Percentiles rank a stretch among this genome's conserved stretches.
Conservation (phyloP, 1,140 invertebrate species). For the Propsilocerus akamusi region DNA sequence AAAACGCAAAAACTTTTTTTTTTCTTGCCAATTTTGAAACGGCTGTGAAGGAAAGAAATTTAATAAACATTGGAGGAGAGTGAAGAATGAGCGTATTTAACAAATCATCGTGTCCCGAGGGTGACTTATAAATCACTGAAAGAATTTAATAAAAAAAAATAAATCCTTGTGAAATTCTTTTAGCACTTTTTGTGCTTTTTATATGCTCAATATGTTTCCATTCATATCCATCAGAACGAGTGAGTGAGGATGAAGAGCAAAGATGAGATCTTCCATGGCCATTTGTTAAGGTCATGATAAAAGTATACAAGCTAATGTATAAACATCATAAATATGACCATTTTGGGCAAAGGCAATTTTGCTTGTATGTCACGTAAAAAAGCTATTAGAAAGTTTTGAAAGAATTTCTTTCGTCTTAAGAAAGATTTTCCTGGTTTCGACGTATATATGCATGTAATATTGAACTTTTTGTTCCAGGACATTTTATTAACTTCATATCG, state of each 20-base stretch:
- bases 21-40: no score
- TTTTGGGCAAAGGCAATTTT: background rate
- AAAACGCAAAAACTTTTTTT: no score
- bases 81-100: background rate
- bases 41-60: no score
- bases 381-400: constrained; percentile 1
- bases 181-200: background rate
- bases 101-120: background rate
- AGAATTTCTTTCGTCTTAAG: background rate
- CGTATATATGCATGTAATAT: no score
- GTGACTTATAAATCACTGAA: background rate
- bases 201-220: background rate
- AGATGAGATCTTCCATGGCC: no score
- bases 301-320: background rate
- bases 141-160: background rate
- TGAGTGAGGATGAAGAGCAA: no score
- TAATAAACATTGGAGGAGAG: no score
- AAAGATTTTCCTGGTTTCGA: no score
- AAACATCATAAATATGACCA: constrained; percentile 2
- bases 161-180: background rate
- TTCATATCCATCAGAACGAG: background rate
- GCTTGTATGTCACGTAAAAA: background rate
- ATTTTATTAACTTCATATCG: no score
- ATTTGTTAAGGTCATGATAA: no score
- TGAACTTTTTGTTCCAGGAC: no score